Base-by-base conservation (phyloP, 2,888 invertebrate species). In the Xylota segnis region DNA sequence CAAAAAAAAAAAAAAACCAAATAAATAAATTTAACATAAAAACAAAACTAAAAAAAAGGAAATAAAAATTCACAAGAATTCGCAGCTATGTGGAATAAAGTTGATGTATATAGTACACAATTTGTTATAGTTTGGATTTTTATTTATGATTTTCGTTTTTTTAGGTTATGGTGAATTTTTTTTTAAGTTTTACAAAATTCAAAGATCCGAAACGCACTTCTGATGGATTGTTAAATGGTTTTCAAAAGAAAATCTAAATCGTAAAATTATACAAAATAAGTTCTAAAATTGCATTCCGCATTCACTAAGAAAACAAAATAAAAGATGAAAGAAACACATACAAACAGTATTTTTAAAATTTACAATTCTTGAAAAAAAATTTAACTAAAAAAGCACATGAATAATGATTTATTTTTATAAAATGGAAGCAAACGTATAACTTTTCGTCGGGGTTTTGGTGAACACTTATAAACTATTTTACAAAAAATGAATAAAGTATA, bases 21-120 rank as follows among this genome's bases (percentile, higher is more conserved):
- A n/a, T n/a, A n/a, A 52, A 50, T 23, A 40, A 68, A 27, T 14
- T 14, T 68, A 68, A 47, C 9, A 0, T 43, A 50, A 66, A 68
- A 37, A 9, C 0, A 52, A 50, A 66, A 76, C 2, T n/a, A 65
- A 65, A 74, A 58, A 65, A 74, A 75, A 75, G 7, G 23, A 63
- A 65, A 86, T 82, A 87, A 87, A 87, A 87, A 77, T 87, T 87
- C 40, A 72, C 86, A 87, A 87, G 86, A 83, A 83, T 58, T 68
- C 47, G 77, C 54, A 58, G 68, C 82, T 83, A 77, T 82, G 54
- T 54, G 54, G 45, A 63, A 63, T 14, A 40, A 14, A n/a, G 37
- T 27, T 50, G 32, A 5, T 40, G 9, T 27, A 14, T 27, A 14
- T 4, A 34, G 9, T n/a, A 37, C 34, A 43, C 14, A 37, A 18